Conservation (phyloP, 1,140 invertebrate species). For the Trichonephila clavipes region DNA sequence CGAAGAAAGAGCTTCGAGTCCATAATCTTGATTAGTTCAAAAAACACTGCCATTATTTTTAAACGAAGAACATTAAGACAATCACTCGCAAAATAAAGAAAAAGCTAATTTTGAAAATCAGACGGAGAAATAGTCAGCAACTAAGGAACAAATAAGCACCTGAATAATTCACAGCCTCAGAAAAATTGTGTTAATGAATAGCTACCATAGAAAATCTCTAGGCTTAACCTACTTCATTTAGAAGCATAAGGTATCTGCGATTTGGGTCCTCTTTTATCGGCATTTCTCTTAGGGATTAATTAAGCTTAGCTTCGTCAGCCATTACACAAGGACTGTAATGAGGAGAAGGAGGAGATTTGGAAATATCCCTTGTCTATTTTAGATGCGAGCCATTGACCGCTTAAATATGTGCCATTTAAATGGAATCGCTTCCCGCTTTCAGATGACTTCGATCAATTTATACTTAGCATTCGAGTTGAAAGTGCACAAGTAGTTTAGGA, state of each 20-base stretch:
- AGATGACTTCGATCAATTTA: too few relatives aligned
- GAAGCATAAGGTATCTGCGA: neutral
- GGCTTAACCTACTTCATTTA: neutral
- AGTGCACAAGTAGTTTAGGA: too few relatives aligned
- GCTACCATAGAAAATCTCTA: neutral
- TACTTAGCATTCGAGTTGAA: too few relatives aligned
- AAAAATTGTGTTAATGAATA: neutral
- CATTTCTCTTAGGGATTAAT: neutral
- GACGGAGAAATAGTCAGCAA: too few relatives aligned
- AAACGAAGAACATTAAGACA: too few relatives aligned
- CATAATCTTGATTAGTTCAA: too few relatives aligned
- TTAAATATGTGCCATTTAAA: neutral
- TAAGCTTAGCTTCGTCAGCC: neutral
- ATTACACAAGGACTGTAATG: neutral
- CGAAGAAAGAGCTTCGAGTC: too few relatives aligned
- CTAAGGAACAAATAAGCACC: neutral
- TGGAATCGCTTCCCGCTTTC: neutral
- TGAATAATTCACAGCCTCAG: neutral
- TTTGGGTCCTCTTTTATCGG: constrained; percentile 8
- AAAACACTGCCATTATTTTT: too few relatives aligned
- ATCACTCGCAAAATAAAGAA: too few relatives aligned
- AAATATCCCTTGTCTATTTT: neutral
- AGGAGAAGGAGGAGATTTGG: neutral
- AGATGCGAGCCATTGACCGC: neutral
- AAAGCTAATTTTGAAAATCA: too few relatives aligned